Evolutionary conservation across 2,113 vertebrate species (phyloP), one percentile per base, ranked within the genome.

Genomic region (Calidris pygmaea): DNA sequence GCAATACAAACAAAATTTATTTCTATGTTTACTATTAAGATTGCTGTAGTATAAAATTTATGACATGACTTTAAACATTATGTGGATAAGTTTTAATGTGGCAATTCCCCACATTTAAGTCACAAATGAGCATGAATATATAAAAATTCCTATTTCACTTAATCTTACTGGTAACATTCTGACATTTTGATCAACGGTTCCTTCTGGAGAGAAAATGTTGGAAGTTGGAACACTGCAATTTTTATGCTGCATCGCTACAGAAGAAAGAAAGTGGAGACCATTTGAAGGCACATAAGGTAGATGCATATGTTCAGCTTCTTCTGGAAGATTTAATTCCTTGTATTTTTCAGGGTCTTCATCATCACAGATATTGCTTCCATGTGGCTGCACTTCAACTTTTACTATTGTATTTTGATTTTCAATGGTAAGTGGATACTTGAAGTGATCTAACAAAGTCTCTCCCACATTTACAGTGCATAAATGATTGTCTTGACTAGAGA

Each of bases 161-260:
- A 86, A 81, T 87, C 97, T 98, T 97, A 97, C 97, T 48, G 97
- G 94, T 67, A 95, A 89, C 62, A 87, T 62, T 45, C 92, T 92
- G 91, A 97, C 84, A 19, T 96, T 96, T 27, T 89, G 34, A 77
- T 53, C 75, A 52, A 71, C 35, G 47, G 75, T 3, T 90, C 39
- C 94, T 71, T 96, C 95, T 76, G 65, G 12, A 71, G 78, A 73
- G 59, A 89, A 95, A 80, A 97, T 4, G 23, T 83, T 76, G 70
- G 90, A 87, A 29, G 93, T 20, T 8, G 21, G 19, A 52, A 93
- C 47, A 74, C 10, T 58, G 30, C 85, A 35, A 22, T 85, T 93
- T 68, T 91, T 39, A 79, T 93, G 86, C 10, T 82, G 91, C 18
- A 89, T 72, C 5, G 81, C 79, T 68, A 97, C 37, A 8, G 95